Conservation (phyloP, 2,888 invertebrate genomes). For the Dolomedes plantarius region DNA sequence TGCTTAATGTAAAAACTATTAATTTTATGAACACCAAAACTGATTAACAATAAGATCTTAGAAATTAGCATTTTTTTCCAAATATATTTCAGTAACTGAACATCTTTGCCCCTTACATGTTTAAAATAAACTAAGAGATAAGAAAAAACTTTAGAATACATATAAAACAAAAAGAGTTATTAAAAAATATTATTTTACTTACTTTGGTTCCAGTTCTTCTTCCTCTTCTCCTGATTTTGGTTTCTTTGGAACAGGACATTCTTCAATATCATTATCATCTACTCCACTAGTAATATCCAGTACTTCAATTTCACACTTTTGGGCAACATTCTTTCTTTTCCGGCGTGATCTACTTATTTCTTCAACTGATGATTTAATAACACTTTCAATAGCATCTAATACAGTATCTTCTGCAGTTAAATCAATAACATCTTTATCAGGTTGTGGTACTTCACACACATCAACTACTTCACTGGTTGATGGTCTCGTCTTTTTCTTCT, state of each 20-base stretch:
- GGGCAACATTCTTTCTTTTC: constrained; percentile 59
- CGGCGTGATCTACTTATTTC: constrained; percentile 27
- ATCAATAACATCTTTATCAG: constrained; percentile 50
- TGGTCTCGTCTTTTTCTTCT: constrained; percentile 53
- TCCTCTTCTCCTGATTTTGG: constrained; percentile 32
- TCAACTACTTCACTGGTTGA: constrained; percentile 10
- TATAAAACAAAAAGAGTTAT: too few relatives aligned
- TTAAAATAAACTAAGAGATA: too few relatives aligned
- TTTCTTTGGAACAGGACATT: constrained; percentile 50
- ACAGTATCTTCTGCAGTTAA: constrained; percentile 43
- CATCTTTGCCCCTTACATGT: too few relatives aligned
- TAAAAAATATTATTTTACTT: too few relatives aligned
- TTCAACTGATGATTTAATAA: constrained; percentile 35
- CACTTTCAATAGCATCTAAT: constrained; percentile 59
- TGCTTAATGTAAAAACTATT: too few relatives aligned
- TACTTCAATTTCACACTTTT: constrained; percentile 62
- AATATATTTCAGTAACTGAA: too few relatives aligned
- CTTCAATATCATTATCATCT: constrained; percentile 49
- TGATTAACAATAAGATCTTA: too few relatives aligned
- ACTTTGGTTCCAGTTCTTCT: constrained; percentile 56
- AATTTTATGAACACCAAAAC: too few relatives aligned
- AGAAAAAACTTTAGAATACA: too few relatives aligned
- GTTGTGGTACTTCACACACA: too few relatives aligned
- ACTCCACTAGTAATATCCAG: constrained; percentile 52
- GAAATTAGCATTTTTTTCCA: too few relatives aligned